Evolutionary conservation across 2,113 vertebrate species (phyloP).

Genomic region (Bettongia penicillata): DNA sequence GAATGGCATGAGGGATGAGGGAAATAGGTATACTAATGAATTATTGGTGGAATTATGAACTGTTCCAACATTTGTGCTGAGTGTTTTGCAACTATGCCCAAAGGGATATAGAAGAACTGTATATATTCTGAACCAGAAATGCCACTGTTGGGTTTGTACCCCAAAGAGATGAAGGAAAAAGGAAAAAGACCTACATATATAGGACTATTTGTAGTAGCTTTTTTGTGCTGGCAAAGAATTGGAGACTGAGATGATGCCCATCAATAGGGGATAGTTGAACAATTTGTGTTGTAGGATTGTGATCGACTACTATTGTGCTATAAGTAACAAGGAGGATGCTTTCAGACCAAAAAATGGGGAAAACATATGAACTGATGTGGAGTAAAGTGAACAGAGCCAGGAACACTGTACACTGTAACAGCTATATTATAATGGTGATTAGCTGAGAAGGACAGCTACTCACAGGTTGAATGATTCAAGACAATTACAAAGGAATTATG

Average conservation of each 20-base stretch:
- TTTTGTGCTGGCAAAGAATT: background rate
- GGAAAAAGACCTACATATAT: background rate
- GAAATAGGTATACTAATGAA: background rate
- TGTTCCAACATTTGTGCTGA: background rate
- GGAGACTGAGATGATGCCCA: background rate
- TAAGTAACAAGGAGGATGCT: background rate
- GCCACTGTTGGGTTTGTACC: background rate
- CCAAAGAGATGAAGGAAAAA: background rate
- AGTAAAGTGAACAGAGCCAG: background rate
- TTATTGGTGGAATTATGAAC: background rate
- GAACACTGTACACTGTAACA: background rate
- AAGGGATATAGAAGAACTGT: background rate
- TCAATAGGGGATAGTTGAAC: background rate
- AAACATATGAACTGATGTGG: background rate
- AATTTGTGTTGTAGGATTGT: background rate
- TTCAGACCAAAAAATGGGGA: background rate
- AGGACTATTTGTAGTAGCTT: background rate
- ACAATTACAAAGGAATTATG: background rate
- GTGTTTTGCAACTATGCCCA: background rate
- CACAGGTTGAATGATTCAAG: background rate
- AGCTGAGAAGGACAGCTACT: background rate
- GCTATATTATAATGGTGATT: background rate
- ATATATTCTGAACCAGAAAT: background rate
- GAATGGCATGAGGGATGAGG: background rate
- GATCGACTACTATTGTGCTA: background rate